Evolutionary conservation across 2,797 vertebrate genomes (phyloP).

Genomic region (Phoxinus dragarum): DNA sequence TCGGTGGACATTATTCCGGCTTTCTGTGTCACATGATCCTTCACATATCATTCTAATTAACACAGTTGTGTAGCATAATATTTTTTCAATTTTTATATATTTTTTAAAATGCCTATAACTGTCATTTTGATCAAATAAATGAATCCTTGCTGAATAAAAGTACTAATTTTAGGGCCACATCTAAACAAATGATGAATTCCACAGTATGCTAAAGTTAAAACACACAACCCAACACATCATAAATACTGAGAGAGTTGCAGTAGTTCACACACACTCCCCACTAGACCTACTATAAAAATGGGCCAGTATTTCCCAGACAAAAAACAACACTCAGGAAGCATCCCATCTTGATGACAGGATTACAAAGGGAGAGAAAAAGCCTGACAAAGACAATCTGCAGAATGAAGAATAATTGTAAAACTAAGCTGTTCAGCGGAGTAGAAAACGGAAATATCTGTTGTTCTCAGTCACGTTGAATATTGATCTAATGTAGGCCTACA

Average conservation of each 20-base stretch:
- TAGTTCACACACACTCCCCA: neutral
- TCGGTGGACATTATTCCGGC: neutral
- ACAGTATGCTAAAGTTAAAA: constrained; percentile 25
- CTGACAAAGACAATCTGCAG: constrained; percentile 65
- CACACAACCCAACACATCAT: constrained; percentile 26
- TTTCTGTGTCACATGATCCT: neutral
- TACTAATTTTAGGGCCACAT: neutral
- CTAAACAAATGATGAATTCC: constrained; percentile 39
- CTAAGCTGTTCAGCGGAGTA: constrained; percentile 75
- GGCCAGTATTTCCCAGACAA: constrained; percentile 7
- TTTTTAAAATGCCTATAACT: neutral
- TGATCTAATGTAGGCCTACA: constrained; percentile 44
- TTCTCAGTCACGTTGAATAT: constrained; percentile 69
- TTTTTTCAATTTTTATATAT: neutral
- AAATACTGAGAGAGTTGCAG: constrained; percentile 38
- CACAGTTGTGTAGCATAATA: constrained; percentile 31
- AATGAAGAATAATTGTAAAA: constrained; percentile 53
- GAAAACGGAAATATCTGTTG: constrained; percentile 70
- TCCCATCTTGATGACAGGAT: constrained; percentile 69
- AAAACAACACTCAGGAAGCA: constrained; percentile 20
- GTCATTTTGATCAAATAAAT: neutral
- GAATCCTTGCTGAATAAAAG: neutral
- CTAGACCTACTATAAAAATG: constrained; percentile 32
- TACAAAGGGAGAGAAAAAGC: constrained; percentile 54
- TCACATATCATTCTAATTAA: constrained; percentile 6